Evolutionary conservation across 2,888 invertebrate species (phyloP).

Genomic region (Volucella bombylans): DNA sequence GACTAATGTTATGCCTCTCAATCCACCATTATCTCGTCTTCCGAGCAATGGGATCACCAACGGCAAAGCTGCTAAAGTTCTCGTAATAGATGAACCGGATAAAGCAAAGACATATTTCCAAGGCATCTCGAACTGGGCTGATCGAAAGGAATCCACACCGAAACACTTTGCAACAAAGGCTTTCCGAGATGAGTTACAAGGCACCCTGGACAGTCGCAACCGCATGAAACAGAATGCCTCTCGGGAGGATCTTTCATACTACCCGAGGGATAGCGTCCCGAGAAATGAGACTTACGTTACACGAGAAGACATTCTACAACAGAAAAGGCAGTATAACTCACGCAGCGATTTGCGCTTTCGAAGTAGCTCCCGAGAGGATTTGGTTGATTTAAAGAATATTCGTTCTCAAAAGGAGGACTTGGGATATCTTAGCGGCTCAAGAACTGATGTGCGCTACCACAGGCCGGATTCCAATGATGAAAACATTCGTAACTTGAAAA

Average conservation of each 20-base stretch:
- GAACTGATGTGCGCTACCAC: slow-evolving; percentile 78
- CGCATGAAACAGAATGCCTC: slow-evolving; percentile 78
- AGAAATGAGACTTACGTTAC: slow-evolving; percentile 79
- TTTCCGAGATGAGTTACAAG: slow-evolving; percentile 82
- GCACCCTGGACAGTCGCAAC: slow-evolving; percentile 80
- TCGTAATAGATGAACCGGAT: slow-evolving; percentile 84
- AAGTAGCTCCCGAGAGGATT: slow-evolving; percentile 80
- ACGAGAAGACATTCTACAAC: slow-evolving; percentile 81
- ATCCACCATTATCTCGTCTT: slow-evolving; percentile 32
- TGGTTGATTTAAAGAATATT: slow-evolving; percentile 80
- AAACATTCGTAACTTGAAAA: slow-evolving; percentile 74
- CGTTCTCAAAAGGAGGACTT: slow-evolving; percentile 78
- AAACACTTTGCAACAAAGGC: slow-evolving; percentile 82
- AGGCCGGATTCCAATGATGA: slow-evolving; percentile 76
- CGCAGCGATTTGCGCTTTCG: slow-evolving; percentile 79
- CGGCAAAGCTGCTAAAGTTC: slow-evolving; percentile 84
- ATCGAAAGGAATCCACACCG: slow-evolving; percentile 83
- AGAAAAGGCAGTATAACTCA: slow-evolving; percentile 80
- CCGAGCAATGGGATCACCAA: slow-evolving; percentile 78
- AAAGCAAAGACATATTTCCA: slow-evolving; percentile 85
- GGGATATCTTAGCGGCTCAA: slow-evolving; percentile 78
- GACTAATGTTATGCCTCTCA: slow-evolving; percentile 81
- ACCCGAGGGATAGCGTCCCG: slow-evolving; percentile 51
- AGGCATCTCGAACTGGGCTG: slow-evolving; percentile 91
- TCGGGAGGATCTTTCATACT: slow-evolving; percentile 72